Conservation (phyloP, 1,140 invertebrate species). For the Trachymyrmex septentrionalis region DNA sequence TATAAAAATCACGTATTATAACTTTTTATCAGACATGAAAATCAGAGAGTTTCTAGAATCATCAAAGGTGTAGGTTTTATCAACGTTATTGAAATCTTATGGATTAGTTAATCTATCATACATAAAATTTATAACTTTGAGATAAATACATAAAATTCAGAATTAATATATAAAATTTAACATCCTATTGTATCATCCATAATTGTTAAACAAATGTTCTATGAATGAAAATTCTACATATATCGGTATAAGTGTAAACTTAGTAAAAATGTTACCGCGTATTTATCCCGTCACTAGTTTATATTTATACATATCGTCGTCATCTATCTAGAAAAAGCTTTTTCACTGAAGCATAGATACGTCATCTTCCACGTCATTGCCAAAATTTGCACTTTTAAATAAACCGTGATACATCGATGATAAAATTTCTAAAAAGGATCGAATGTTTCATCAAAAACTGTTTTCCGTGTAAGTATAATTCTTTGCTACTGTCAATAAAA, state of each 20-base stretch:
- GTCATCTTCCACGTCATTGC: conserved; percentile 34
- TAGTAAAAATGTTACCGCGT: conserved; percentile 39
- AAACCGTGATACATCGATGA: conserved; percentile 18
- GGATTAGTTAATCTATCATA: no score
- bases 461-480: not conserved
- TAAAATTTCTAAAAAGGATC: not conserved
- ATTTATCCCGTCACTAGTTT: conserved; percentile 23
- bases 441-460: not conserved
- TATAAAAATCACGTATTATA: no score
- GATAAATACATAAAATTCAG: not conserved
- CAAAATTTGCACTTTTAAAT: conserved; percentile 28
- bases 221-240: conserved; percentile 1
- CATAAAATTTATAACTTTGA: no score
- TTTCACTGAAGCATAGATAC: conserved; percentile 23
- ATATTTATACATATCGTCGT: conserved; percentile 60
- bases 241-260: not conserved
- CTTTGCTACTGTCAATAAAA: not conserved
- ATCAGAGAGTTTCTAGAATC: no score
- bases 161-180: not conserved
- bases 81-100: no score
- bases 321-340: conserved; percentile 58
- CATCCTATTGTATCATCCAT: not conserved
- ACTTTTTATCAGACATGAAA: no score
- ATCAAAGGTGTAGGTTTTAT: no score
- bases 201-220: conserved; percentile 1